Base-by-base conservation (phyloP, 2,113 vertebrate genomes). In the Eretmodus cyanostictus region DNA sequence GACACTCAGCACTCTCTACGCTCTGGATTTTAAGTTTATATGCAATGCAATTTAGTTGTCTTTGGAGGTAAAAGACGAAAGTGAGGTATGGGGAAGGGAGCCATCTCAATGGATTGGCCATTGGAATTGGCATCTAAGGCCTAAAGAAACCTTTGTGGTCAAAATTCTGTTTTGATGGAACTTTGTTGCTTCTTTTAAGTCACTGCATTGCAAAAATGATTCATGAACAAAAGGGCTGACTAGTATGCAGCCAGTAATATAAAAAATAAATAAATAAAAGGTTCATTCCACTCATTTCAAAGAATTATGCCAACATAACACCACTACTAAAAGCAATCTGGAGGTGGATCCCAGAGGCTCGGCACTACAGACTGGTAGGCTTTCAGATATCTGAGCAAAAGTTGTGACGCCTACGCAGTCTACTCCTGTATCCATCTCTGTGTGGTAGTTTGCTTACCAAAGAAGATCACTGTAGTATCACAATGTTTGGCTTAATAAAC, bases 371-470 rank as follows among this genome's bases (percentile, higher is more conserved):
- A 92, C 89, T 71, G 27, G 49, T 86, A 86, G 82, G 68, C 84
- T 86, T 49, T 88, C 83, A 89, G 76, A 93, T 82, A 89, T 79
- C 85, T 93, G 93, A 94, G 92, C 92, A 88, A 91, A 88, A 90
- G 86, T 86, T 89, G 81, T 84, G 89, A 94, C 91, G 90, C 94
- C 95, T 88, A 95, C 93, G 57, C 93, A 91, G 91, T 92, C 91
- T 92, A 71, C 88, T 92, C 63, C 80, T 66, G 88, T 80, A 83
- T 84, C 86, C 63, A 53, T 85, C 83, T 84, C 59, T 87, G 89
- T 80, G 87, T 87, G 85, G 84, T 80, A 81, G 90, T 87, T 73
- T 31, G 79, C 87, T 82, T 51, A 84, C 89, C 31, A 82, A 88
- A 89, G 81, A 78, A 83, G 89, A 94, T 92, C 84, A 89, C 82